Evolutionary conservation across 1,140 invertebrate genomes (phyloP), one percentile per base, ranked within the genome.

Genomic region (Penaeus japonicus): DNA sequence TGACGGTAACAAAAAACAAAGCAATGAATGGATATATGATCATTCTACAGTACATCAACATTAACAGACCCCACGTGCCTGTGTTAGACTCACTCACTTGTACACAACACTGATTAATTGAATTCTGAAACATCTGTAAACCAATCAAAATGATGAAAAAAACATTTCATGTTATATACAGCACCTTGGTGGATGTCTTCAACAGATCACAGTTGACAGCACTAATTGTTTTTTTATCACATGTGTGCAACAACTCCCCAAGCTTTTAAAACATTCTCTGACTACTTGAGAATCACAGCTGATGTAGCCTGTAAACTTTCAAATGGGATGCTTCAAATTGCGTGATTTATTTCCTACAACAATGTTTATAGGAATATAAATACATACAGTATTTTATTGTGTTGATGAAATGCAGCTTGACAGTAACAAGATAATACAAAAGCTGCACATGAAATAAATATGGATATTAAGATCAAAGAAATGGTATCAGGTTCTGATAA

Each of bases 131-230:
- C 55, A 54, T 75, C 27, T 54, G 22, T 59, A 84, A n/a, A 75
- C 22, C 39, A 12, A 86, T 62, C 35, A 24, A 54, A n/a, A 55
- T 39, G 54, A 30, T 78, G 24, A 12, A 22, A 53, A 20, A 77
- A 65, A 79, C 75, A 59, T n/a, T 54, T 59, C 73, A 59, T 54
- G 27, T 78, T 47, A 39, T 17, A 15, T 86, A 80, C 53, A 86
- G 85, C 85, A 86, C 85, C 85, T 78, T 53, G 85, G 59, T 59
- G 77, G 55, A 65, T 53, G 55, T 79, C 32, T 86, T 85, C 35
- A 86, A 79, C 32, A 80, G 30, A 86, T 80, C 85, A 86, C 85
- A 86, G 75, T 24, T 62, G 75, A 86, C 22, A 53, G 85, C 78
- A 75, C 78, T 79, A 80, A n/a, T 53, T 47, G 77, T 30, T 57